These are phyloP conservation scores for Palloptera scutellata DNA, from an alignment of 2,888 invertebrate genomes.

Conservation along the genomic window DNA sequence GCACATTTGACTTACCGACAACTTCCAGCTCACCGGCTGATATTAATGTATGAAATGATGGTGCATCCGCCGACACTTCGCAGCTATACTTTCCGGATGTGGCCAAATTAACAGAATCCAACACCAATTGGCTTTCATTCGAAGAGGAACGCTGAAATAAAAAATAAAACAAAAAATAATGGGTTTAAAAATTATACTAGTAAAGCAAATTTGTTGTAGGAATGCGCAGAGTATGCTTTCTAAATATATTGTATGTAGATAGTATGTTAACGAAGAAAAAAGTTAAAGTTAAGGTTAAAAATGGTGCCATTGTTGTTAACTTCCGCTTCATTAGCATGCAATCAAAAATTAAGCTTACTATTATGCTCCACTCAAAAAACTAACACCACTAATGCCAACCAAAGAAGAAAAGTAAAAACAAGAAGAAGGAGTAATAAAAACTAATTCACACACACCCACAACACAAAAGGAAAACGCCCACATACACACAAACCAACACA, in stretches of 20 bases:
- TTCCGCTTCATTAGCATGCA: constrained; percentile 24
- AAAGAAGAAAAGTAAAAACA: neutral
- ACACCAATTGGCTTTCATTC: constrained; percentile 57
- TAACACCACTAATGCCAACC: constrained; percentile 22
- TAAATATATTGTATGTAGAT: neutral
- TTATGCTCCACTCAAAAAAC: neutral
- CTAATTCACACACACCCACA: constrained; percentile 24
- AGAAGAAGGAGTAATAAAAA: constrained; percentile 10
- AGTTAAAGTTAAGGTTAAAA: neutral
- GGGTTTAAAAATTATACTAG: too few relatives aligned
- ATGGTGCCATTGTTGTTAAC: neutral
- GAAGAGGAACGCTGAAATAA: constrained; percentile 45
- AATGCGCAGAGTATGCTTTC: neutral
- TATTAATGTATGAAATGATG: constrained; percentile 59
- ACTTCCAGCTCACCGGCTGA: constrained; percentile 57
- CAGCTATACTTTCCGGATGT: constrained; percentile 59
- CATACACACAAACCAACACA: constrained; percentile 8
- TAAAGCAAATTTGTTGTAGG: neutral
- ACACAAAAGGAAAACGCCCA: constrained; percentile 1
- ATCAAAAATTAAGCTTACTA: constrained; percentile 21
- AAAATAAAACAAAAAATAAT: constrained; percentile 12
- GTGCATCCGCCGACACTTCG: constrained; percentile 60
- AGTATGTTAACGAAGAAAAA: too few relatives aligned
- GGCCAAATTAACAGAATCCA: constrained; percentile 48
- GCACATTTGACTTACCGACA: constrained; percentile 52